Percentiles rank a stretch among this genome's conserved stretches.
Conservation (phyloP, 2,113 vertebrate genomes). For the Ophthalmolycus amberensis region DNA sequence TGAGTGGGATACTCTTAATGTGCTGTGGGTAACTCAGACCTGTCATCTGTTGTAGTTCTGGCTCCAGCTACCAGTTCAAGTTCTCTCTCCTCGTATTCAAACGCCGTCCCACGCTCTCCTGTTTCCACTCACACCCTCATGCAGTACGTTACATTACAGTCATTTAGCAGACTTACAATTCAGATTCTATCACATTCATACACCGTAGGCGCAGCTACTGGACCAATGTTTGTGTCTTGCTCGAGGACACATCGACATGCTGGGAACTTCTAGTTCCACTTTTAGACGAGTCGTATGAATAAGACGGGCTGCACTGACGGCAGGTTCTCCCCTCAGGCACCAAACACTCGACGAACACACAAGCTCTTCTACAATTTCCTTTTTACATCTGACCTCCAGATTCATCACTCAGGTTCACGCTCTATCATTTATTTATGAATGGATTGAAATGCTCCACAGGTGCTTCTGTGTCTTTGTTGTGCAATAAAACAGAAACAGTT, state of each 20-base stretch:
- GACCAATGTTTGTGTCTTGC: no score
- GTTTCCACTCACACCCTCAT: slow-evolving; percentile 4
- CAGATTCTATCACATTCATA: no score
- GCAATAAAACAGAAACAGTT: no score
- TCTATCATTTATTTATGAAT: no score
- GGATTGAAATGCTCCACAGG: no score
- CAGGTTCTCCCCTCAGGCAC: slow-evolving; percentile 42
- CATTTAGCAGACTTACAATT: no score
- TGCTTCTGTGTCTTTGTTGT: no score
- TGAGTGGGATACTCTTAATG: slow-evolving; percentile 23
- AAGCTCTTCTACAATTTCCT: slow-evolving; percentile 39
- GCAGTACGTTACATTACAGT: not conserved
- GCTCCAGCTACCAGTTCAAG: not conserved
- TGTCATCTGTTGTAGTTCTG: not conserved
- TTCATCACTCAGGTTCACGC: not conserved
- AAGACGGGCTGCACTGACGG: slow-evolving; percentile 52
- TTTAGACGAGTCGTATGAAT: slow-evolving; percentile 54
- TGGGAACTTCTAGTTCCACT: slow-evolving; percentile 42
- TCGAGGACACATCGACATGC: no score
- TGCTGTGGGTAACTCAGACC: slow-evolving; percentile 26
- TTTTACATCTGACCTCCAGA: slow-evolving; percentile 24
- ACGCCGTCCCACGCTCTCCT: slow-evolving; percentile 13
- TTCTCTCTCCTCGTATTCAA: slow-evolving; percentile 13
- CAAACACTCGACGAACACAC: slow-evolving; percentile 36
- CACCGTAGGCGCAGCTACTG: no score